Evolutionary conservation across 2,888 invertebrate species (phyloP), one percentile per base, ranked within the genome.

Genomic region (Spodoptera picta): DNA sequence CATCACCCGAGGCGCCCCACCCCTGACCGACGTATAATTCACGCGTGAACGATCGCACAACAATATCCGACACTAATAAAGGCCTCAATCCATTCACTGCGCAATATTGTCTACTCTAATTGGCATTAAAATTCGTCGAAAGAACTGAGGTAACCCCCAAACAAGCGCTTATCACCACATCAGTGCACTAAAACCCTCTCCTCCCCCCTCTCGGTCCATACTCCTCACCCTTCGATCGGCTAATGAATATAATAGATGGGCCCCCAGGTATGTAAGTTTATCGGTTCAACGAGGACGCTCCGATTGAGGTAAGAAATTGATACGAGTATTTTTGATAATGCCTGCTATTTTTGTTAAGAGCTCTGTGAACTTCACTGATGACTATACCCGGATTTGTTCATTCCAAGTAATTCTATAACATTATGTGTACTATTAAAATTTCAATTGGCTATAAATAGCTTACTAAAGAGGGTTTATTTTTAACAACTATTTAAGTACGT

Each of bases 11-110:
- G 78, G 74, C 80, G 64, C 72, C 75, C 65, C 60, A 14, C 41
- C 54, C 61, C 48, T 62, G 63, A 64, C 73, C 65, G 52, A 44
- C 64, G 64, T 58, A 79, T 76, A 73, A 81, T 86, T 90, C 89
- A 89, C 91, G 84, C 89, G 77, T 86, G 86, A 87, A 76, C 83
- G 89, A 80, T 73, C 86, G 79, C 84, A 85, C 89, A 93, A 94
- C 93, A 93, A 93, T 92, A 92, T 92, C 91, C 86, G 91, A 90
- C 91, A 90, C 86, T 92, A 92, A 94, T 94, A 93, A 91, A 91
- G 88, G 87, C 83, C 87, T 85, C 88, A 90, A 91, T 92, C 92
- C 92, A 90, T 92, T 90, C 88, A 87, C 73, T 84, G 74, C 85
- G 84, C 88, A 90, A 92, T 91, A 92, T 91, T 93, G 92, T 91